Base-by-base conservation (phyloP, 2,888 invertebrate species). In the Catotricha subobsoleta region DNA sequence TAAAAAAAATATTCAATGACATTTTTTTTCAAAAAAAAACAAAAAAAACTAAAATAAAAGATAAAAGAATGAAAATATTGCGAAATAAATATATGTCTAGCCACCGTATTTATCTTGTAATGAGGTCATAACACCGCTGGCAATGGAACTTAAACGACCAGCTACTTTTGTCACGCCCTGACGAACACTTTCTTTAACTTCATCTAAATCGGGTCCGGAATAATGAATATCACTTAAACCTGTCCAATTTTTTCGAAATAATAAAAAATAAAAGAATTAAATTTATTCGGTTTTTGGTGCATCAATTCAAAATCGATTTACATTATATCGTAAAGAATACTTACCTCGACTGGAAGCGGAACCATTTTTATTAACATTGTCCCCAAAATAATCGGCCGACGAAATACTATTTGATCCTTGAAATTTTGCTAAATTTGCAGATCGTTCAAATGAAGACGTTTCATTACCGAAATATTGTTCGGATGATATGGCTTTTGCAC, bases 91-190 rank as follows among this genome's bases (percentile, higher is more conserved):
- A n/a, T n/a, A n/a, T n/a, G n/a, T n/a, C 25, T 38, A 33, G 40
- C 25, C 19, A 39, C 72, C 72, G 59, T 74, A 74, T 60, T 68
- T 68, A 60, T 74, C 94, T 72, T 94, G 94, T 57, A 95, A 71
- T 49, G 90, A 87, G 46, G 81, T 79, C 70, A 94, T 90, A 16
- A 95, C 81, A 52, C 90, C 92, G 66, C 80, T 92, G 50, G 95
- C 94, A 48, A 98, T 67, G 48, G 82, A 87, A 52, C 95, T 94
- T 46, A 99, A 67, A 54, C 83, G 83, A n/a, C 91, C 95, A 39
- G 97, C 97, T 47, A 98, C 95, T 67, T 87, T 88, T 48, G 90
- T 90, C 42, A 98, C 95, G 45, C 98, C 95, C 56, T 90, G 86
- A 52, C 86, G 80, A 27, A 98, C 92, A 48, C 92, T 91, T 65